These are phyloP conservation scores for Lucifuga dentata DNA, from an alignment of 2,113 vertebrate species.

Conservation along the genomic window DNA sequence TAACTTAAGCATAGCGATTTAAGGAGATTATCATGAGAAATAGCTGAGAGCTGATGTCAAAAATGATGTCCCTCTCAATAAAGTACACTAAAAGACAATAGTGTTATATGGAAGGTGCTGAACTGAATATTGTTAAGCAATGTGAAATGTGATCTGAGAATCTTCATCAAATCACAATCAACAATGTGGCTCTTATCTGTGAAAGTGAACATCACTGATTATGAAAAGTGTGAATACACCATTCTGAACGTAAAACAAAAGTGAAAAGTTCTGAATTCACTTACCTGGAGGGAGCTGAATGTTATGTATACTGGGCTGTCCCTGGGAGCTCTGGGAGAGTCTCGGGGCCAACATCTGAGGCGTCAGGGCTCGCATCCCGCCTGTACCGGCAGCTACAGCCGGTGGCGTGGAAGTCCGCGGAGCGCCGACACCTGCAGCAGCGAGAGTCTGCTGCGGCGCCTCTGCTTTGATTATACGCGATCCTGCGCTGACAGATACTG, in stretches of 20 bases:
- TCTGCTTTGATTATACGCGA: conserved; percentile 87
- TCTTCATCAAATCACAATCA: no score
- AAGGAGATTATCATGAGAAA: neutral
- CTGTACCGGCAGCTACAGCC: conserved; percentile 70
- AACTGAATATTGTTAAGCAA: no score
- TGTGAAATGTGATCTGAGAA: no score
- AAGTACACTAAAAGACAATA: no score
- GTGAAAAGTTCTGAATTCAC: conserved; percentile 32
- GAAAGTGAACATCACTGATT: no score
- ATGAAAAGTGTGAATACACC: no score
- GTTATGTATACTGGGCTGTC: conserved; percentile 94
- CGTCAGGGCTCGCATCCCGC: conserved; percentile 88
- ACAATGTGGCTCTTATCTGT: no score
- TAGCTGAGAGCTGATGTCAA: neutral
- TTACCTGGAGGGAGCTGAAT: conserved; percentile 98
- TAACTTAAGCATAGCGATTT: neutral
- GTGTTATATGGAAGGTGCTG: no score
- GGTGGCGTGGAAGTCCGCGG: conserved; percentile 86
- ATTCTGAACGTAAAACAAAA: no score
- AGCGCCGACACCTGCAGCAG: conserved; percentile 78
- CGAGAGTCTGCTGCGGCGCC: conserved; percentile 84
- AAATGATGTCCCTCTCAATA: neutral
- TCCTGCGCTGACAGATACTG: conserved; percentile 64
- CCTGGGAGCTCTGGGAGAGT: conserved; percentile 87
- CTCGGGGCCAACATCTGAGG: conserved; percentile 94